Evolutionary conservation across 2,888 invertebrate genomes (phyloP).

Genomic region (Patella pellucida): DNA sequence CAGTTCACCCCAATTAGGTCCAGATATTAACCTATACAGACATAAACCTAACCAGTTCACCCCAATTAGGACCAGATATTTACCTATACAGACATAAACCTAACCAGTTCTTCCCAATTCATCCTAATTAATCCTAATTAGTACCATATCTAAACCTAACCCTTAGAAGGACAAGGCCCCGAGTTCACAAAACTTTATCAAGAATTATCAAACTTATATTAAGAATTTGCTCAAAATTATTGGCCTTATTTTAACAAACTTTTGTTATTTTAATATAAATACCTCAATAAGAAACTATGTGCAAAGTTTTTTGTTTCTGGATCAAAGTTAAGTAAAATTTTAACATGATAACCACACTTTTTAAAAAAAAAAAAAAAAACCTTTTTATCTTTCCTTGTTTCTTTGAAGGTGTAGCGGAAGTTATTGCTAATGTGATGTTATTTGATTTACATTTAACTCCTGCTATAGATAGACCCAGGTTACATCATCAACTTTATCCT

Average conservation of each 20-base stretch:
- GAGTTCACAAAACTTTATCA: too few species aligned
- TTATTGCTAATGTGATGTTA: conserved; percentile 52
- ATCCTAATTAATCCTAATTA: background rate
- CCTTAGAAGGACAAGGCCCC: too few species aligned
- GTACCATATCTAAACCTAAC: background rate
- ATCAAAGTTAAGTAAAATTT: too few species aligned
- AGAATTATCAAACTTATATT: too few species aligned
- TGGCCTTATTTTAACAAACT: too few species aligned
- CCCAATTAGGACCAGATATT: background rate
- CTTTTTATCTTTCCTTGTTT: background rate
- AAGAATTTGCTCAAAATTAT: too few species aligned
- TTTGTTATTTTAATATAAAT: too few species aligned
- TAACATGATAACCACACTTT: background rate
- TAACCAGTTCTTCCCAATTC: background rate
- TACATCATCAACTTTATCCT: conserved; percentile 52
- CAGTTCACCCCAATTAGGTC: too few species aligned
- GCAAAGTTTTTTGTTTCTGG: too few species aligned
- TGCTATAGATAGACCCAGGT: conserved; percentile 47
- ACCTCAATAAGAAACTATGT: too few species aligned
- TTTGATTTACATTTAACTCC: conserved; percentile 39
- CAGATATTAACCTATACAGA: too few species aligned
- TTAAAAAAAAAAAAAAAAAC: too few species aligned
- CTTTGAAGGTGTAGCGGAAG: conserved; percentile 53
- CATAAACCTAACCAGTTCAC: background rate
- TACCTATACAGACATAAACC: background rate